Evolutionary conservation across 1,140 invertebrate species (phyloP), one percentile per base, ranked within the genome.

Genomic region (Zeugodacus cucurbitae): DNA sequence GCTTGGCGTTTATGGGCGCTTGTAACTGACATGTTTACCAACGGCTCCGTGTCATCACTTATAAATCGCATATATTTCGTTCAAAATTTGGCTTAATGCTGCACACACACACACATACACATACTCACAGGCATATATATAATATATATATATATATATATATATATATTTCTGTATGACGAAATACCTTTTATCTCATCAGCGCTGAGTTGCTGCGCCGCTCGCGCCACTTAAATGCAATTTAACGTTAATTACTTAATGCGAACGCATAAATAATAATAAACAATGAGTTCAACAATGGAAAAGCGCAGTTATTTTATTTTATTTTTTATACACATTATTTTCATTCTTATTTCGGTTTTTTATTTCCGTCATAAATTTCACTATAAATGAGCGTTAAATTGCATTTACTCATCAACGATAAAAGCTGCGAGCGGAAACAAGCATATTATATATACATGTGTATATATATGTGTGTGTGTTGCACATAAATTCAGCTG

Each of bases 181-280:
- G 4, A 54, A 48, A 22, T 48, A 41, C 41, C 37, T 82, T 82
- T 48, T 82, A 82, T 82, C 74, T 82, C 74, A 37, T 48, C 41
- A 44, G 7, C 8, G 41, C 74, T 44, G 22, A 37, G 10, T n/a
- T 10, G 7, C n/a, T 17, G 20, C n/a, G 41, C n/a, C 74, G 34
- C 74, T 82, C 44, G 37, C 74, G 74, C 74, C 74, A 48, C 41
- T 82, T 82, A 82, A 82, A 82, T 82, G 74, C 74, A 82, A 82
- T 82, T 82, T 82, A 82, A 82, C 74, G 74, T 44, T 82, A 82
- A 82, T 82, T 82, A 82, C 74, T 82, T 82, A 82, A 82, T 82
- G 74, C n/a, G 74, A 48, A 82, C 48, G 48, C 41, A 82, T 82
- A 82, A 82, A 82, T 82, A 82, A 82, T 82, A 82, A 48, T 26